A percentile compares a stretch with the other conserved stretches of the same genome.
These are phyloP conservation scores for Fratercula arctica DNA, from an alignment of 2,797 vertebrate species.

Conservation along the genomic window DNA sequence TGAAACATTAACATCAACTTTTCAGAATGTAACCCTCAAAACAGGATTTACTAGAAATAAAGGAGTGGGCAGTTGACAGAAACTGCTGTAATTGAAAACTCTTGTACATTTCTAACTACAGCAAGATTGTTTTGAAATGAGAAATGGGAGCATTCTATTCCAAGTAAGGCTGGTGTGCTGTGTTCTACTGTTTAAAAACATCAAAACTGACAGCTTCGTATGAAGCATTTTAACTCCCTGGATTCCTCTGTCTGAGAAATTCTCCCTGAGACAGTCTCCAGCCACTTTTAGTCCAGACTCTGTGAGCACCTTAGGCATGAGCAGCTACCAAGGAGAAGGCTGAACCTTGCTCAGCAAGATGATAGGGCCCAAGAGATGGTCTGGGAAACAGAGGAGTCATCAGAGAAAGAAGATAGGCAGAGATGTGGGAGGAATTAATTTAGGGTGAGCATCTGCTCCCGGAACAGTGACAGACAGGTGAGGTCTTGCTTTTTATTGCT, in stretches of 20 bases:
- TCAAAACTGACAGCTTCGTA: neutral
- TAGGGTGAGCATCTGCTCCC: constrained; percentile 18
- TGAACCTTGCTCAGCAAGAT: neutral
- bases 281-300: neutral
- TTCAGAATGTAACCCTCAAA: neutral
- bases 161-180: neutral
- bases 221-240: neutral
- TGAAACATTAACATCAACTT: neutral
- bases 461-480: neutral
- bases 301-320: neutral
- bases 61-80: neutral
- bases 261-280: neutral
- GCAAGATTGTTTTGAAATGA: neutral
- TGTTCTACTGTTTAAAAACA: neutral
- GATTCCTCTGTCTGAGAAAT: neutral
- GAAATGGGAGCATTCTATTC: neutral
- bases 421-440: constrained; percentile 4
- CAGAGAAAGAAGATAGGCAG: neutral
- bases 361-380: neutral
- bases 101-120: neutral
- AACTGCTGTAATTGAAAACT: neutral
- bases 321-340: neutral
- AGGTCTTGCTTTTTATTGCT: constrained; percentile 19
- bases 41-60: neutral
- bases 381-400: neutral